phyloP scores from a whole-genome alignment of 2,797 vertebrate genomes.

The Loriculus beryllinus region DNA sequence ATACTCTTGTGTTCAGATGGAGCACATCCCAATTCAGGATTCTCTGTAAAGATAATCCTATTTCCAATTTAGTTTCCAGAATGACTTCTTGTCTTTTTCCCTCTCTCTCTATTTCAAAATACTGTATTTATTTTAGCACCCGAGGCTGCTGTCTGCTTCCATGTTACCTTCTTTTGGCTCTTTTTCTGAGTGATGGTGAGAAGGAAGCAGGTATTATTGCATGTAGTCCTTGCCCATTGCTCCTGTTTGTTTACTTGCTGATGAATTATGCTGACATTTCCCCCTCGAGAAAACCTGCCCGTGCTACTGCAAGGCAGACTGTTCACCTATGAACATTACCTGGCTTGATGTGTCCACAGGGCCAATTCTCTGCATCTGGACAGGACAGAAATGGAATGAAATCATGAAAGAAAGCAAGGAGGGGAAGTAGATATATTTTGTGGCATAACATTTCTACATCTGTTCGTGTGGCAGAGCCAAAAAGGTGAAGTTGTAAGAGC shows the following conservation, averaged over 20 bases:
- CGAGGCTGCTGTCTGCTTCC: not conserved
- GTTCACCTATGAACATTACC: not conserved
- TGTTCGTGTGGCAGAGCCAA: not conserved
- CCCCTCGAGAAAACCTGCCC: not conserved
- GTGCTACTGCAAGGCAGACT: not conserved
- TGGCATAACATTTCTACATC: not conserved
- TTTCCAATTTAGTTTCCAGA: not conserved
- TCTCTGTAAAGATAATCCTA: not conserved
- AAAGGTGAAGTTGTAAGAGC: not conserved
- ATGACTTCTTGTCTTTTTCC: not conserved
- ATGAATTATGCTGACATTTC: not conserved
- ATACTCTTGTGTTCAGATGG: not conserved
- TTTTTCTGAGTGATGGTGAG: not conserved
- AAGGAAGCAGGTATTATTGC: not conserved
- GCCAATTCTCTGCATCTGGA: not conserved
- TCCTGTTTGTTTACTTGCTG: not conserved
- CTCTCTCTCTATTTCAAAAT: not conserved
- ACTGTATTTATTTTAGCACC: not conserved
- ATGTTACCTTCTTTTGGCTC: not conserved
- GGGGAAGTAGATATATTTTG: not conserved
- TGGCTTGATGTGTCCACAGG: not conserved
- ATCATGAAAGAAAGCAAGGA: not conserved
- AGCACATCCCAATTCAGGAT: not conserved
- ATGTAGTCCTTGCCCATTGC: not conserved
- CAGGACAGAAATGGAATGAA: not conserved